These are phyloP conservation scores for Drosophila melanocephala DNA, from an alignment of 2,888 invertebrate species.

Conservation along the genomic window DNA sequence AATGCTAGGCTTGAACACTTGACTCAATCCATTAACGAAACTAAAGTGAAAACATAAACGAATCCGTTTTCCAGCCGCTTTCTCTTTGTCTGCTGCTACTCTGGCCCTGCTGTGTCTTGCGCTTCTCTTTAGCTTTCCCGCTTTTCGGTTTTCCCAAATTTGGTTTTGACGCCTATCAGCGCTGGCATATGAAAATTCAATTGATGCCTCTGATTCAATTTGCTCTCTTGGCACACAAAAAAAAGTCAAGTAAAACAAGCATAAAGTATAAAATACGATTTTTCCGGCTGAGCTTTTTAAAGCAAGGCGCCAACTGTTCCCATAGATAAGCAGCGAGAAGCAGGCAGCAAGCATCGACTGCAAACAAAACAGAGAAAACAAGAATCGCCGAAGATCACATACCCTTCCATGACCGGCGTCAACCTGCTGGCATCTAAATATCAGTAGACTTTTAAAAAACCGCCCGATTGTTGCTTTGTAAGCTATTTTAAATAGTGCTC, in stretches of 20 bases:
- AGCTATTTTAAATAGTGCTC: background rate
- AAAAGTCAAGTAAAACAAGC: constrained; percentile 5
- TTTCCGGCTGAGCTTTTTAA: constrained; percentile 53
- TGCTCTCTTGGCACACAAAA: constrained; percentile 15
- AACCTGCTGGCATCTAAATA: background rate
- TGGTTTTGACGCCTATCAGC: constrained; percentile 32
- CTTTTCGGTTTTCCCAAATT: constrained; percentile 21
- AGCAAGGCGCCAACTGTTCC: constrained; percentile 62
- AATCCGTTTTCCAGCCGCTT: constrained; percentile 12
- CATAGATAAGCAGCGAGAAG: constrained; percentile 67
- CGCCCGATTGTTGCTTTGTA: background rate
- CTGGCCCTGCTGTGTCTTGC: constrained; percentile 3
- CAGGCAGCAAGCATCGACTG: constrained; percentile 33
- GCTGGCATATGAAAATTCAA: constrained; percentile 70
- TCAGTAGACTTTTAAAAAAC: background rate
- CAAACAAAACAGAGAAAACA: constrained; percentile 7
- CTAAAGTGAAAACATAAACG: constrained; percentile 6
- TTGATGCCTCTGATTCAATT: constrained; percentile 66
- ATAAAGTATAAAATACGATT: constrained; percentile 53
- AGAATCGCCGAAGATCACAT: background rate
- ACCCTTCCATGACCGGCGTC: background rate
- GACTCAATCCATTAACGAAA: constrained; percentile 27
- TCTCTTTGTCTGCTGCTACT: background rate
- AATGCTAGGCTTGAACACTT: background rate
- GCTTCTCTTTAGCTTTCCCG: constrained; percentile 17